Evolutionary conservation across 2,888 invertebrate genomes (phyloP), one percentile per base, ranked within the genome.

Genomic region (Dasypogon diadema): DNA sequence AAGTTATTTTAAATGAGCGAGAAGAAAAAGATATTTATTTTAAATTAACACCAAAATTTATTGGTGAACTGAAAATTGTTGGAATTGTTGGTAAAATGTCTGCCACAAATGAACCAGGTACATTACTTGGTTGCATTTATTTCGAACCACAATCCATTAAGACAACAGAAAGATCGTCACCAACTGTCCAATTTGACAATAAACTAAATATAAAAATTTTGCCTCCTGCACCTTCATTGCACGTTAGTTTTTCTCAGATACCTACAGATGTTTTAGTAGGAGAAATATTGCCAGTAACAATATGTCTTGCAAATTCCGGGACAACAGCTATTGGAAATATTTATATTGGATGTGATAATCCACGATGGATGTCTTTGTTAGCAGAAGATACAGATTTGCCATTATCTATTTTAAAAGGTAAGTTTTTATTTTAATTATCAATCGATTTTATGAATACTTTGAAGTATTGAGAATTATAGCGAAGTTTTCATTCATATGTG

Each of bases 151-250:
- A 84, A 26, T 81, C 80, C 18, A 82, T 85, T 21, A 83, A 84
- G 56, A 42, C 58, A 16, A 80, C 81, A 1, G 81, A 80, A 2
- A 82, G 82, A 37, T 80, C 79, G 6, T 75, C 78, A 37, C 54
- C 68, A 6, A 74, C 76, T 22, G 18, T 68, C n/a, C 77, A 84
- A 30, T 81, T 82, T 54, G 93, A 94, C 83, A 90, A 91, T 79
- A 88, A 93, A 78, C 87, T 97, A 72, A 89, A 91, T 79, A 91
- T 96, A 75, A 90, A 89, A 78, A 89, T 97, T 68, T 90, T 93
- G 56, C 92, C 93, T 12, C 90, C 92, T 79, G 92, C 95, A 78
- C 96, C 97, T 0, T 92, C 93, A 81, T 87, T 97, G 81, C 92
- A 94, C 89, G 90, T 92, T 1, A 88, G 88, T 51, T 92, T 93